Conservation (phyloP, 2,888 invertebrate species). For the Drosophila diplacantha region DNA sequence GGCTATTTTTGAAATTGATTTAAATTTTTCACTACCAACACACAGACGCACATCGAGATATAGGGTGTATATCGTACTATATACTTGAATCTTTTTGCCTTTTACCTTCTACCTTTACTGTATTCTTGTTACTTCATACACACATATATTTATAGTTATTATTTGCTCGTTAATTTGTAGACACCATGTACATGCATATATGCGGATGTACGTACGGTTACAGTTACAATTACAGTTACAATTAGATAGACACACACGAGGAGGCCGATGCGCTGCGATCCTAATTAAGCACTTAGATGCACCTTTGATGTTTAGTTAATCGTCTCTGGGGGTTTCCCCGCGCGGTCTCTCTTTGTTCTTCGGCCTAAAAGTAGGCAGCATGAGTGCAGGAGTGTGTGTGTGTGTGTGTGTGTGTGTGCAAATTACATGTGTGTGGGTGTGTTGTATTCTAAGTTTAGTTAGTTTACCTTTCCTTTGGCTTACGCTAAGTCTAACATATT, state of each 20-base stretch:
- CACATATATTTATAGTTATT: conserved; percentile 25
- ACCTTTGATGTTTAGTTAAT: conserved; percentile 1
- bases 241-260: conserved; percentile 56
- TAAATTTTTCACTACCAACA: conserved; percentile 59
- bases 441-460: conserved; percentile 10
- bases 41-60: conserved; percentile 47
- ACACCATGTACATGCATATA: conserved; percentile 56
- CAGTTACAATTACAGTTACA: conserved; percentile 53
- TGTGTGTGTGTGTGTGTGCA: conserved; percentile 18
- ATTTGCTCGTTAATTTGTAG: conserved; percentile 42
- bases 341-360: not conserved
- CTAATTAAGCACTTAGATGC: conserved; percentile 26
- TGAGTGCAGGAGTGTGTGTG: conserved; percentile 13
- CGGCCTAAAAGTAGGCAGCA: conserved; percentile 28
- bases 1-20: conserved; percentile 45
- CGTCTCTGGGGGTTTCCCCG: not conserved
- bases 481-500: conserved; percentile 22
- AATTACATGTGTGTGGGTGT: conserved; percentile 12
- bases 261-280: conserved; percentile 11
- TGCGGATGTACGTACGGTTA: conserved; percentile 35
- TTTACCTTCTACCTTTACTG: not conserved
- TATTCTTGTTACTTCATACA: conserved; percentile 23
- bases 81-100: conserved; percentile 1
- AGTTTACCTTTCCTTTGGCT: conserved; percentile 11
- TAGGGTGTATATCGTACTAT: conserved; percentile 30